Percentiles rank a stretch among this genome's conserved stretches.
phyloP scores from a whole-genome alignment of 2,888 invertebrate species.

The Oscheius sp. region DNA sequence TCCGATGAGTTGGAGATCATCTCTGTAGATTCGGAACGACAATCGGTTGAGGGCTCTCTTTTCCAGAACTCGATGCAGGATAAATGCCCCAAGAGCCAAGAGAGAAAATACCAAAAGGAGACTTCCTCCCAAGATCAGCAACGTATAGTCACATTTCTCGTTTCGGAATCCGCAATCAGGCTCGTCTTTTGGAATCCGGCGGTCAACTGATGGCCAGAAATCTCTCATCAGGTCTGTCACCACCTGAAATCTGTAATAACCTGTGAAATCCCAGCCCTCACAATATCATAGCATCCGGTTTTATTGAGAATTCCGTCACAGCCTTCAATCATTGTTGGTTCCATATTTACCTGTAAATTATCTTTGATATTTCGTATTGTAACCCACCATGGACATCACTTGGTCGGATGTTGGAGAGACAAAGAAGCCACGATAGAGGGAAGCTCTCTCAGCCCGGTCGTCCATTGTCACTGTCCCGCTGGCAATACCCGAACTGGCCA shows the following conservation, averaged over 20 bases:
- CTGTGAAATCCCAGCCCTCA: constrained; percentile 13
- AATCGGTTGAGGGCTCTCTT: constrained; percentile 55
- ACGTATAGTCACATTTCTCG: constrained; percentile 62
- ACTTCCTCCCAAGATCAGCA: constrained; percentile 54
- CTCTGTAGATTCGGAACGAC: constrained; percentile 59
- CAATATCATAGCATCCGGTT: constrained; percentile 60
- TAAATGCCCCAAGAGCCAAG: constrained; percentile 50
- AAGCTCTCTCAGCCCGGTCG: constrained; percentile 58
- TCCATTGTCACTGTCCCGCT: constrained; percentile 57
- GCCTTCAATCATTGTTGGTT: constrained; percentile 57
- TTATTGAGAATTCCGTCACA: constrained; percentile 60
- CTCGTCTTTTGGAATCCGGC: constrained; percentile 64
- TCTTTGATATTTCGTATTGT: no score
- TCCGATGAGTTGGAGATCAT: constrained; percentile 59
- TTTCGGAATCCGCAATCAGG: constrained; percentile 67
- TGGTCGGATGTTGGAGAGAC: constrained; percentile 55
- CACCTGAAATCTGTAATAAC: constrained; percentile 21
- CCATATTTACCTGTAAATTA: no score
- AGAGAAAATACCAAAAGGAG: constrained; percentile 57
- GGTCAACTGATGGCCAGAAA: constrained; percentile 61
- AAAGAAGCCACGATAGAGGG: constrained; percentile 60
- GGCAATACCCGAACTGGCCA: constrained; percentile 53
- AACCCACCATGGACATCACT: constrained; percentile 57
- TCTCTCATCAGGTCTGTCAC: constrained; percentile 60
- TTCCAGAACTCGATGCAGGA: constrained; percentile 51